These are phyloP conservation scores for Suillia variegata DNA, from an alignment of 2,888 invertebrate species.

Conservation along the genomic window DNA sequence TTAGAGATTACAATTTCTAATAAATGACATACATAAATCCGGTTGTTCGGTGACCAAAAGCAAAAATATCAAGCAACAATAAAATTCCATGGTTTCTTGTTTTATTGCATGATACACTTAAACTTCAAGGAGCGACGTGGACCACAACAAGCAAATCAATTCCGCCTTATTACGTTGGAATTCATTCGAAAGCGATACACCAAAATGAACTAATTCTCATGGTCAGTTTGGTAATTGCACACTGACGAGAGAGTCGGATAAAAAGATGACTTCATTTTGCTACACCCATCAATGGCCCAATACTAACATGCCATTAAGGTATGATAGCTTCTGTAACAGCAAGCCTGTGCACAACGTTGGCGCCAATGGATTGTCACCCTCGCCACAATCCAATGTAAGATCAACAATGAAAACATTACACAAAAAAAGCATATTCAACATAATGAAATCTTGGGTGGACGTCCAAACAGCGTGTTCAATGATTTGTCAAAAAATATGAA, in stretches of 20 bases:
- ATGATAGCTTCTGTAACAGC: no score
- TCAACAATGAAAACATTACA: neutral
- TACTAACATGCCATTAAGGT: no score
- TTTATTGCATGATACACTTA: no score
- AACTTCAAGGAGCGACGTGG: neutral
- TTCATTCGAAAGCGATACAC: conserved; percentile 40
- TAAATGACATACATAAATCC: no score
- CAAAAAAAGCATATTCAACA: neutral
- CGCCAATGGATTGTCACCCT: neutral
- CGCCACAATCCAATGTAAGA: neutral
- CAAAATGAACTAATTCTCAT: conserved; percentile 52
- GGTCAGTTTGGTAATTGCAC: conserved; percentile 49
- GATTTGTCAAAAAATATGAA: conserved; percentile 37
- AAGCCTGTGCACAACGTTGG: no score
- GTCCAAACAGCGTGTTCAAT: neutral
- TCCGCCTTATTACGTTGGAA: conserved; percentile 56
- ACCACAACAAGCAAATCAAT: conserved; percentile 41
- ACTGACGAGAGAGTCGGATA: conserved; percentile 5
- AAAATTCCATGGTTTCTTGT: no score
- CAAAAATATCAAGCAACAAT: no score
- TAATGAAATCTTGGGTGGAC: neutral
- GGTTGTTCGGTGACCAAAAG: no score
- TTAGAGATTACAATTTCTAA: no score
- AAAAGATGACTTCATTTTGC: conserved; percentile 1
- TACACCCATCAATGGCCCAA: neutral